These are phyloP conservation scores for Melanchra persicariae DNA, from an alignment of 2,888 invertebrate genomes.

Conservation along the genomic window DNA sequence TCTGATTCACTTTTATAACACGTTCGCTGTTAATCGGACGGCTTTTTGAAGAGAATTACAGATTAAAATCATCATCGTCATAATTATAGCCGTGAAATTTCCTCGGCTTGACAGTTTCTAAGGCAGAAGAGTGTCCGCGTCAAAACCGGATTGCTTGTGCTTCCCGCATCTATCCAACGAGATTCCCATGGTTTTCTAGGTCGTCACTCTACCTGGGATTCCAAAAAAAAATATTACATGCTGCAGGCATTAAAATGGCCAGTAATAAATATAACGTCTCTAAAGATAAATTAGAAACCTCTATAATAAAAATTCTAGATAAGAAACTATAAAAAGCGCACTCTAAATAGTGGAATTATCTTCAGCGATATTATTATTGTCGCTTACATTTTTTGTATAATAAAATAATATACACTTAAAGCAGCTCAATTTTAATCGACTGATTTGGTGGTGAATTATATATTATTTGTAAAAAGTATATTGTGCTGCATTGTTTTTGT, in stretches of 20 bases:
- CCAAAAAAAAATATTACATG: too few species aligned
- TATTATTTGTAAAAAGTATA: background rate
- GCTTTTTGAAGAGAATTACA: background rate
- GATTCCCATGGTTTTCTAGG: background rate
- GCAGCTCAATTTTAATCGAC: conserved; percentile 14
- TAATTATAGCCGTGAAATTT: too few species aligned
- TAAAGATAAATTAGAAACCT: too few species aligned
- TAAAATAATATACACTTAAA: too few species aligned
- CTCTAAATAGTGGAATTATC: conserved; percentile 5
- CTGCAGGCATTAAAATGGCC: too few species aligned
- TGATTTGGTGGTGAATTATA: conserved; percentile 6
- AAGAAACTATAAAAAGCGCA: background rate
- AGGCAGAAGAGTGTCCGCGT: too few species aligned
- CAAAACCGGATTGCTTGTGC: background rate
- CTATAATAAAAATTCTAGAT: background rate
- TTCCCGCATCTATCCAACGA: background rate
- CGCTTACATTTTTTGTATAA: background rate
- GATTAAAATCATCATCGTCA: too few species aligned
- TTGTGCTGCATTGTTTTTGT: background rate
- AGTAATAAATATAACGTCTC: too few species aligned
- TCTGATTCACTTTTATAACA: conserved; percentile 53
- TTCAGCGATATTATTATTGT: conserved; percentile 4
- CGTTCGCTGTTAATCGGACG: background rate
- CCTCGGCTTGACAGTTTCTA: too few species aligned
- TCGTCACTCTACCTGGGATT: too few species aligned